Evolutionary conservation across 2,888 invertebrate genomes (phyloP), one percentile per base, ranked within the genome.

Genomic region (Agrotis ipsilon): DNA sequence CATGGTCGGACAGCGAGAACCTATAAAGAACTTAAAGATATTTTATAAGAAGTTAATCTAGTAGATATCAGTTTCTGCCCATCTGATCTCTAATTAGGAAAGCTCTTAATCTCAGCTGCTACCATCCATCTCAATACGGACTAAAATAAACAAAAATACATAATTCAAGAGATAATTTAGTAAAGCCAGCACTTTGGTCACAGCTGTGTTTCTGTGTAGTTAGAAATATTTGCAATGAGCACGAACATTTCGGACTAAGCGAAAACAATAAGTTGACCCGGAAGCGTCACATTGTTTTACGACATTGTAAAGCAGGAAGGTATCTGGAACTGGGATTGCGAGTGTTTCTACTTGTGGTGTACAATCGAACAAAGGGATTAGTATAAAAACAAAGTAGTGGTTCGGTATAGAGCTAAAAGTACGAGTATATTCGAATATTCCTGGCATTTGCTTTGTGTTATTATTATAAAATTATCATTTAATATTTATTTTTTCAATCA

Each of bases 211-310:
- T 64, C 71, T 79, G 83, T 73, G 66, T 71, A 79, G 70, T 71
- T 79, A 81, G 74, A 73, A 82, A 84, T 76, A 79, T 73, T 74
- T 64, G 86, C 76, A 79, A 80, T 76, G 79, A 82, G 71, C 62
- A 58, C 68, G 69, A 80, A 79, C 72, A 76, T 78, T 87, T 82
- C 46, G 84, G 78, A 82, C 74, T 77, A 68, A 81, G 73, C 71
- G 79, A 78, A 75, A 80, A 79, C 87, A 81, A 83, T 81, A 84
- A 80, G 75, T 82, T 83, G 82, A 82, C 88, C 80, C 79, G 87
- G 85, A 88, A 84, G 72, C 78, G 80, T 81, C 78, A 83, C 81
- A 76, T 74, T 85, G 85, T 84, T 88, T 88, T 82, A 83, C 80
- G 82, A 83, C 82, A 84, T 75, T 78, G 83, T 76, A 76, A 82